Conservation (phyloP, 2,797 vertebrate genomes). For the Platyrinchus mystaceus region DNA sequence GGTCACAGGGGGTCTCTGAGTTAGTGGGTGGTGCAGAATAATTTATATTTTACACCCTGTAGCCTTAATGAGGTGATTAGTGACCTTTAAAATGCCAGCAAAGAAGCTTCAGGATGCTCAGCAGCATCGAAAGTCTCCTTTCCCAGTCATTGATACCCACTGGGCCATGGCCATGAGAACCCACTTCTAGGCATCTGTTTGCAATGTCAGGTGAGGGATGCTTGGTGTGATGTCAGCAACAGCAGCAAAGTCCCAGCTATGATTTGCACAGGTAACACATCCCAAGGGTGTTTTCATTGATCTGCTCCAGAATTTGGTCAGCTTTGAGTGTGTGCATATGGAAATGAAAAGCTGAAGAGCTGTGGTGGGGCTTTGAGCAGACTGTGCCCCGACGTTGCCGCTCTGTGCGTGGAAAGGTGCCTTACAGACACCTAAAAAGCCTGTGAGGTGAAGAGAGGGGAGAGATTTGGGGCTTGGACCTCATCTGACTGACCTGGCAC, state of each 20-base stretch:
- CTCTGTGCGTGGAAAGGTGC: not conserved
- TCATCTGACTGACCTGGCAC: not conserved
- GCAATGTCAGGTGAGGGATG: not conserved
- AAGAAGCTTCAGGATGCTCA: not conserved
- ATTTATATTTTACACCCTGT: constrained; percentile 15
- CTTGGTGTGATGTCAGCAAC: rapidly evolving
- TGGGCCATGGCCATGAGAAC: not conserved
- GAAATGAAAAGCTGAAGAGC: not conserved
- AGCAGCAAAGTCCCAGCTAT: not conserved
- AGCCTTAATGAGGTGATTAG: not conserved
- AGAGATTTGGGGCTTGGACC: not conserved
- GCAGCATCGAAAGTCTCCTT: not conserved
- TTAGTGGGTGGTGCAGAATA: not conserved
- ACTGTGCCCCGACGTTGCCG: rapidly evolving
- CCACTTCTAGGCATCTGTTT: not conserved
- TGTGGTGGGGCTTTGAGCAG: not conserved
- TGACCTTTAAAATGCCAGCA: constrained; percentile 51
- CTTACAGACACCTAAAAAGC: not conserved
- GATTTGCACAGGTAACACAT: not conserved
- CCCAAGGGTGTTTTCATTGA: not conserved
- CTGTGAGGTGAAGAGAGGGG: too few relatives aligned
- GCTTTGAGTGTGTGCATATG: not conserved
- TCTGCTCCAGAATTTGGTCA: not conserved
- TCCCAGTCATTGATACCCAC: not conserved
- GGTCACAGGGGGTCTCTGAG: rapidly evolving